Evolutionary conservation across 2,113 vertebrate genomes (phyloP).

Genomic region (Rhagologus leucostigma): DNA sequence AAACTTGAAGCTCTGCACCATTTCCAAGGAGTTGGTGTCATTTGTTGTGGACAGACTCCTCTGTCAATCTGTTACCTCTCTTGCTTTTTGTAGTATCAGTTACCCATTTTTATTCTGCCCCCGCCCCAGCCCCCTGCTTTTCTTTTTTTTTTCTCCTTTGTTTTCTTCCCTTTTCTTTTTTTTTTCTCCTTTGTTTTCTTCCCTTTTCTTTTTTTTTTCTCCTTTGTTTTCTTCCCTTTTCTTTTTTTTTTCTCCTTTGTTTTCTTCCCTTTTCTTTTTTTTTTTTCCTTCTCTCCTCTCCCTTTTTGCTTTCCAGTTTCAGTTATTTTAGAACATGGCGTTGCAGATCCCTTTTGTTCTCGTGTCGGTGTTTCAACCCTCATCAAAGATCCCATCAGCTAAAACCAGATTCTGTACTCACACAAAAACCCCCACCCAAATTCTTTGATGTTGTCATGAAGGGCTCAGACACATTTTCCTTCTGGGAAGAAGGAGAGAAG

Average conservation of each 20-base stretch:
- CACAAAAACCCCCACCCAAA: background rate
- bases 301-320: background rate
- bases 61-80: background rate
- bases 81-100: background rate
- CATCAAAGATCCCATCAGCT: background rate
- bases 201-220: no score
- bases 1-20: background rate
- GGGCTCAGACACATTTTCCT: background rate
- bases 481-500: background rate
- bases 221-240: background rate
- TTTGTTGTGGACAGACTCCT: background rate
- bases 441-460: background rate
- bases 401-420: background rate
- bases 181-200: background rate
- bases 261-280: no score
- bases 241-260: background rate
- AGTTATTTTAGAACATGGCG: background rate
- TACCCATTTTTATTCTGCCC: no score
- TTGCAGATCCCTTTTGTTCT: background rate
- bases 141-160: no score
- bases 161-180: background rate
- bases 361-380: background rate
- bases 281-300: no score
- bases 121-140: rapidly evolving
- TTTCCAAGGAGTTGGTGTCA: background rate